These are phyloP conservation scores for Neolamprologus sp. DNA, from an alignment of 2,113 vertebrate species.

Conservation along the genomic window DNA sequence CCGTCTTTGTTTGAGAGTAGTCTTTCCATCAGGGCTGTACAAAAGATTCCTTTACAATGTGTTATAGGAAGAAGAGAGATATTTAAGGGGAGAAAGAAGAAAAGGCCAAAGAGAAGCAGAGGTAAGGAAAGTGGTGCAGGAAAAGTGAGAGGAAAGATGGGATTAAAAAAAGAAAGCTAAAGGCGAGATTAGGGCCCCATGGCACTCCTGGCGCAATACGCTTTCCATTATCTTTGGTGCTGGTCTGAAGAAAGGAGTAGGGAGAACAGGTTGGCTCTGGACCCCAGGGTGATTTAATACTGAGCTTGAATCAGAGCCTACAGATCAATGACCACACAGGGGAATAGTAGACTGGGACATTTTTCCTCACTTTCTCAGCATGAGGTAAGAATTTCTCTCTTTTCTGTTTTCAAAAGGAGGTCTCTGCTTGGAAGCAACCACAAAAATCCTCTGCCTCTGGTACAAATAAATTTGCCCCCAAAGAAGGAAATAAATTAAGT, in stretches of 20 bases:
- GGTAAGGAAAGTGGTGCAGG: constrained; percentile 14
- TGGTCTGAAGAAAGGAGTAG: constrained; percentile 48
- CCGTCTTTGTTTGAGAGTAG: constrained; percentile 55
- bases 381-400: constrained; percentile 15
- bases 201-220: constrained; percentile 23
- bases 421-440: neutral
- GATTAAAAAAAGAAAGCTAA: constrained; percentile 22
- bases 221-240: constrained; percentile 55
- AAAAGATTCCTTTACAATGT: constrained; percentile 50
- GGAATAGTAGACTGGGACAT: constrained; percentile 15
- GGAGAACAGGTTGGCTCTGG: constrained; percentile 29
- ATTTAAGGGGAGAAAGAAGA: constrained; percentile 8
- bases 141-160: constrained; percentile 13
- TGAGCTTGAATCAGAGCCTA: constrained; percentile 38
- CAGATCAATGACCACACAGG: constrained; percentile 56
- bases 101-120: constrained; percentile 4
- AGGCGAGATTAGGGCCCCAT: constrained; percentile 41
- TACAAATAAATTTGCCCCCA: neutral
- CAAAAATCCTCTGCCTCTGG: neutral
- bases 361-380: neutral
- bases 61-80: constrained; percentile 19
- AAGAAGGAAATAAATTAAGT: neutral
- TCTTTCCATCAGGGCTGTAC: constrained; percentile 56
- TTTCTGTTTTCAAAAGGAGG: neutral
- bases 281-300: constrained; percentile 51